phyloP scores from a whole-genome alignment of 2,797 vertebrate genomes.

The Poeciliopsis infans region DNA sequence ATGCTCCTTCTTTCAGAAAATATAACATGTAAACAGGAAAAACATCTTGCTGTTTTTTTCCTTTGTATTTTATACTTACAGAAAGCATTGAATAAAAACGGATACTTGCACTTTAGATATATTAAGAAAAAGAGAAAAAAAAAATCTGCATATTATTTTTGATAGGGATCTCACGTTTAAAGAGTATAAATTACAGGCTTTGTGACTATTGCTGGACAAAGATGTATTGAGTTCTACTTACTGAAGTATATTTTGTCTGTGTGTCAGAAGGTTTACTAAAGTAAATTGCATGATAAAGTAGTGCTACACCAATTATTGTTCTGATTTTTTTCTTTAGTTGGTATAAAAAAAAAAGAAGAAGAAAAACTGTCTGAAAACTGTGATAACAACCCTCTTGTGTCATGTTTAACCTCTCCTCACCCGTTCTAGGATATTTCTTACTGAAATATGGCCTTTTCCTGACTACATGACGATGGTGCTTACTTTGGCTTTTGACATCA shows the following conservation, averaged over 20 bases:
- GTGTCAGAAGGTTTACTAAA: conserved; percentile 87
- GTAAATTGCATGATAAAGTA: conserved; percentile 88
- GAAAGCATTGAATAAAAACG: conserved; percentile 87
- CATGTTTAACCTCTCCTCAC: conserved; percentile 78
- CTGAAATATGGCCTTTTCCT: conserved; percentile 82
- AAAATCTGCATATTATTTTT: conserved; percentile 89
- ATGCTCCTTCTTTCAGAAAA: conserved; percentile 85
- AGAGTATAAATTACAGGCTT: conserved; percentile 84
- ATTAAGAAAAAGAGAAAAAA: conserved; percentile 79
- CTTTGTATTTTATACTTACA: conserved; percentile 89
- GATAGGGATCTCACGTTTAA: conserved; percentile 88
- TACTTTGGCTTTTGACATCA: conserved; percentile 83
- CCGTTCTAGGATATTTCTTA: conserved; percentile 77
- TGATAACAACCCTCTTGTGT: conserved; percentile 83
- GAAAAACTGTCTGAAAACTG: conserved; percentile 86
- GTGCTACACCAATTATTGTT: conserved; percentile 85
- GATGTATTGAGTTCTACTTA: conserved; percentile 85
- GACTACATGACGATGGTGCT: conserved; percentile 85
- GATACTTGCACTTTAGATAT: conserved; percentile 90
- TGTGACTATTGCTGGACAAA: conserved; percentile 86
- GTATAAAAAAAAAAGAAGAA: conserved; percentile 73
- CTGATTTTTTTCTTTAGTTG: conserved; percentile 76
- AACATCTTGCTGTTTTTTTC: conserved; percentile 84
- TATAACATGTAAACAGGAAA: conserved; percentile 83
- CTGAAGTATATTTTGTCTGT: conserved; percentile 88